These are phyloP conservation scores for Drosophila gunungcola DNA, from an alignment of 1,140 invertebrate species.

Conservation along the genomic window DNA sequence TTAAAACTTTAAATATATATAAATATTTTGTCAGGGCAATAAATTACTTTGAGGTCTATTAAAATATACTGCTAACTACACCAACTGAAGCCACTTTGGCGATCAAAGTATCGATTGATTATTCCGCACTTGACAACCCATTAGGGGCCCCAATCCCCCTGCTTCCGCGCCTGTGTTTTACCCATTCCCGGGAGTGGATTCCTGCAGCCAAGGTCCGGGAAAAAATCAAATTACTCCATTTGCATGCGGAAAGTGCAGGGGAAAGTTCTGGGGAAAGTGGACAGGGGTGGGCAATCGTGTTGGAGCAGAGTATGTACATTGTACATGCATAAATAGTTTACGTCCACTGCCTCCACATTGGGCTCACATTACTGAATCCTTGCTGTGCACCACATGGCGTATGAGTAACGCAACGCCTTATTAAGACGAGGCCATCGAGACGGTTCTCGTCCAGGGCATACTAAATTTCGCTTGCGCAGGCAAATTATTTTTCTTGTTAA, in stretches of 20 bases:
- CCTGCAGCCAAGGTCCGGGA: slow-evolving; percentile 36
- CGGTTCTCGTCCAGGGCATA: slow-evolving; percentile 11
- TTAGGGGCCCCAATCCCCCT: background rate
- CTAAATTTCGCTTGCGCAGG: slow-evolving; percentile 12
- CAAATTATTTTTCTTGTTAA: slow-evolving; percentile 18
- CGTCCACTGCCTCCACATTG: slow-evolving; percentile 4
- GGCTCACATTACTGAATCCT: slow-evolving; percentile 50
- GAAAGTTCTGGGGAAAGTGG: background rate
- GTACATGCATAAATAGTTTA: slow-evolving; percentile 45
- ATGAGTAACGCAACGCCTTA: slow-evolving; percentile 74
- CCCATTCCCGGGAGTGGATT: slow-evolving; percentile 15
- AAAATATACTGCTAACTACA: background rate
- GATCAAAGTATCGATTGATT: slow-evolving; percentile 34
- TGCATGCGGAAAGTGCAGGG: slow-evolving; percentile 35
- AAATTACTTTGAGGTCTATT: background rate
- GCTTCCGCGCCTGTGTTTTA: background rate
- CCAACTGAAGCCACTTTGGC: background rate
- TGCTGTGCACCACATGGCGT: slow-evolving; percentile 66
- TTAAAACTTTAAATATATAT: too few species aligned
- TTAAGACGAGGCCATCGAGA: slow-evolving; percentile 29
- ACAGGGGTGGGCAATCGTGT: slow-evolving; percentile 11
- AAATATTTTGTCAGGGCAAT: too few species aligned
- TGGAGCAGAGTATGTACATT: slow-evolving; percentile 36
- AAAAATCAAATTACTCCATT: slow-evolving; percentile 56
- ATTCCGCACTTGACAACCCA: slow-evolving; percentile 33